A percentile compares a stretch with the other conserved stretches of the same genome.
These are phyloP conservation scores for Patiria pectinifera DNA, from an alignment of 53 echinoderm and acorn worm genomes.

Conservation along the genomic window DNA sequence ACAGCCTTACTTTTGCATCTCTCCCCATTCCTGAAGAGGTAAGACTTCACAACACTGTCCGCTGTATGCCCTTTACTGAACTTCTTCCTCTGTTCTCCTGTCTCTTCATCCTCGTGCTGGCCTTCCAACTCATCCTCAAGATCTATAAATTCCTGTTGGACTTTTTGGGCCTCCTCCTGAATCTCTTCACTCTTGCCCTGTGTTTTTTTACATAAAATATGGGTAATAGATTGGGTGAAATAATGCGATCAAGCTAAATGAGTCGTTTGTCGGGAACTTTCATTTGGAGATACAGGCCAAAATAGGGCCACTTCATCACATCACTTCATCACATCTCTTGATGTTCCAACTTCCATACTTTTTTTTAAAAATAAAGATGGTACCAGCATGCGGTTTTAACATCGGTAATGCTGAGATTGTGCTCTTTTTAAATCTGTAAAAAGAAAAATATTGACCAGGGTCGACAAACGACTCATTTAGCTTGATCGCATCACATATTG, in stretches of 20 bases:
- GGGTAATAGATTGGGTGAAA: not conserved
- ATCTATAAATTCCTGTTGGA: conserved; percentile 55
- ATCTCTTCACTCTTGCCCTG: conserved; percentile 62
- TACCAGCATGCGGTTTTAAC: no score
- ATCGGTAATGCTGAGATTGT: no score
- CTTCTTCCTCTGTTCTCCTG: not conserved
- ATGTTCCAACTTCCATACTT: no score
- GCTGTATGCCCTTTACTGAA: not conserved
- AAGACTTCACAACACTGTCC: conserved; percentile 18
- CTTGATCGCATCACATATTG: no score
- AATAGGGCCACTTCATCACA: no score
- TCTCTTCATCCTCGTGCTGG: not conserved
- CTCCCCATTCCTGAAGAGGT: conserved; percentile 54
- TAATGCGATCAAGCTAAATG: not conserved
- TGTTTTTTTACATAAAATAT: no score
- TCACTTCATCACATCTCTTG: no score
- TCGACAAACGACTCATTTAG: no score
- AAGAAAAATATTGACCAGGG: no score
- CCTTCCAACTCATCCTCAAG: conserved; percentile 76
- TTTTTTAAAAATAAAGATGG: no score
- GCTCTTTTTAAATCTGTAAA: no score
- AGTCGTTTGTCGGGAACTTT: not conserved
- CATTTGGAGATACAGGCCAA: no score
- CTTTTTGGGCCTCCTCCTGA: conserved; percentile 28
- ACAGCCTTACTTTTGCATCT: conserved; percentile 63